Conservation (phyloP, 2,113 vertebrate species). For the Cyprinodon brontotheroides region DNA sequence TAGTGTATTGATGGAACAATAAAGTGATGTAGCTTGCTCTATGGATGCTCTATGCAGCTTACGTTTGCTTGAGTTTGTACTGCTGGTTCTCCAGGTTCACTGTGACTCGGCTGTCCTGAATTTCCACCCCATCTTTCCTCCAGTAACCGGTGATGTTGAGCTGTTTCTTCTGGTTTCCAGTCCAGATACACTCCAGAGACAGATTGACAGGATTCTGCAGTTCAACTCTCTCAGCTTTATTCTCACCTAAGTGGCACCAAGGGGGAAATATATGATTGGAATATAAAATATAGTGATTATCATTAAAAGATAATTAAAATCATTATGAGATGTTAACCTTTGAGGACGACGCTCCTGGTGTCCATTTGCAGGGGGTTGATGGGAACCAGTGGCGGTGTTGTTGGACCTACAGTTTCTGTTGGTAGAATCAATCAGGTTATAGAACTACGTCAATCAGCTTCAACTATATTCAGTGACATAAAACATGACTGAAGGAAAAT, state of each 20-base stretch:
- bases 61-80: constrained; percentile 63
- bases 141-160: constrained; percentile 64
- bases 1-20: too few species aligned
- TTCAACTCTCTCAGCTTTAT: constrained; percentile 53
- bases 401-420: constrained; percentile 43
- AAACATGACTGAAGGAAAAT: not conserved
- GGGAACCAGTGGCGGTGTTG: not conserved
- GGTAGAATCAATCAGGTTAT: not conserved
- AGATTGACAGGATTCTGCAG: constrained; percentile 47
- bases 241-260: constrained; percentile 48
- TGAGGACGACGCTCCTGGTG: constrained; percentile 27
- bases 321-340: constrained; percentile 39
- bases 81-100: constrained; percentile 50
- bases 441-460: too few species aligned
- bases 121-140: constrained; percentile 64
- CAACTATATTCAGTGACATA: not conserved
- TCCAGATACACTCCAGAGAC: constrained; percentile 65
- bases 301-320: not conserved
- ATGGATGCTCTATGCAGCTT: constrained; percentile 10
- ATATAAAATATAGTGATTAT: not conserved
- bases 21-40: too few species aligned
- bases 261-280: not conserved
- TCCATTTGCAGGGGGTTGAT: not conserved
- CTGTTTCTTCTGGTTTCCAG: constrained; percentile 32
- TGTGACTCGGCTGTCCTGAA: constrained; percentile 45